A percentile compares a stretch with the other conserved stretches of the same genome.
These are phyloP conservation scores for Drosophila helvetica DNA, from an alignment of 2,888 invertebrate genomes.

Conservation along the genomic window DNA sequence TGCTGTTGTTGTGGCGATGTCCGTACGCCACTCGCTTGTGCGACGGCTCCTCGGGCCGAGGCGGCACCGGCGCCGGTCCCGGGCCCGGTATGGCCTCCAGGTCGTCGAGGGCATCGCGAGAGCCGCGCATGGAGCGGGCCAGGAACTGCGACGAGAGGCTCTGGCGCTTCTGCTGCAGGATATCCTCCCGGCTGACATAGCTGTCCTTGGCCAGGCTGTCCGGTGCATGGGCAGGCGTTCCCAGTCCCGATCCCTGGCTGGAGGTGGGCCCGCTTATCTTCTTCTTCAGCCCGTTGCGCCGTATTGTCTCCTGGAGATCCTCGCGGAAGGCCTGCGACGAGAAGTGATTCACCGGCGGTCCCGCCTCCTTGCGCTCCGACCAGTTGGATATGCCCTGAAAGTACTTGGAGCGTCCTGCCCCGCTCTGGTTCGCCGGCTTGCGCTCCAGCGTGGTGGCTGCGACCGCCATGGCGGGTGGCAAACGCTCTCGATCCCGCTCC, in stretches of 20 bases:
- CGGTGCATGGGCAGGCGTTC: neutral
- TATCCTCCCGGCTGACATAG: conserved; percentile 83
- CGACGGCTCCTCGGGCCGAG: conserved; percentile 54
- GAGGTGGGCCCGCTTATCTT: conserved; percentile 55
- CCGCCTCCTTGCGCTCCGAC: conserved; percentile 77
- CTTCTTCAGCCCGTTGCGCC: conserved; percentile 81
- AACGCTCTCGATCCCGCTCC: conserved; percentile 61
- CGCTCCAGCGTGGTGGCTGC: conserved; percentile 71
- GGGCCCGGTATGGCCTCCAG: conserved; percentile 78
- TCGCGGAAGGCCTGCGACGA: conserved; percentile 83
- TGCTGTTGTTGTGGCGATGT: conserved; percentile 83
- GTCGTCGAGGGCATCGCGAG: conserved; percentile 81
- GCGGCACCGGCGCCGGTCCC: conserved; percentile 32
- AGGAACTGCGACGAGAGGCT: conserved; percentile 81
- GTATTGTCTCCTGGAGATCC: conserved; percentile 83
- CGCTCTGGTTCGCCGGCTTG: conserved; percentile 80
- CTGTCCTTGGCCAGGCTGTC: conserved; percentile 59
- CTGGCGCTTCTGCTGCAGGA: conserved; percentile 82
- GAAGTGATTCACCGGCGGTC: conserved; percentile 75
- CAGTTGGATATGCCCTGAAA: conserved; percentile 92
- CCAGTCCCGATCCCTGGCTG: conserved; percentile 13
- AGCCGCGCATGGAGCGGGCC: conserved; percentile 80
- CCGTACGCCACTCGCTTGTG: conserved; percentile 60
- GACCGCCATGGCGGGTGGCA: conserved; percentile 17
- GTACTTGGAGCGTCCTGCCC: conserved; percentile 84